A percentile compares a stretch with the other conserved stretches of the same genome.
phyloP scores from a whole-genome alignment of 1,140 invertebrate genomes.

The Neodiprion fabricii region DNA sequence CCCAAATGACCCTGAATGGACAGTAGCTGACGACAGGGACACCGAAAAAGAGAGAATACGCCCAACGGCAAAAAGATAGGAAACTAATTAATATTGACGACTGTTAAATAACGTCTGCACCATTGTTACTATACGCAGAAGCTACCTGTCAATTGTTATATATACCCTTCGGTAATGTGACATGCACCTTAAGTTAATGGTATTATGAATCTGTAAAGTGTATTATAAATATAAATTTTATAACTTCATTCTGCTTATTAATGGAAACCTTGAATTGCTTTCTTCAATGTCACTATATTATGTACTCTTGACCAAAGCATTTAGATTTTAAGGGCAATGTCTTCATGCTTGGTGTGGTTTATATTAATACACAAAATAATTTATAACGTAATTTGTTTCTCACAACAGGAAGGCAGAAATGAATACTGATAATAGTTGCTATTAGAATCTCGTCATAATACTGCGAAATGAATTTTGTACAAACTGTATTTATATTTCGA shows the following conservation, averaged over 20 bases:
- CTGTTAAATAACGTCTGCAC: constrained; percentile 32
- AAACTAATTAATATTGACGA: constrained; percentile 38
- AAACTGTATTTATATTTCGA: constrained; percentile 16
- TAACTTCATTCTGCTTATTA: constrained; percentile 52
- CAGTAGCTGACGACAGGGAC: constrained; percentile 59
- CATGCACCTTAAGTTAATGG: constrained; percentile 59
- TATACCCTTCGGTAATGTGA: constrained; percentile 56
- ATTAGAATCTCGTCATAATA: neutral
- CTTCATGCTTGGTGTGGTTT: constrained; percentile 9
- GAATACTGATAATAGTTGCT: neutral
- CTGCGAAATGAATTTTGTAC: constrained; percentile 8
- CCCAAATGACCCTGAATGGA: constrained; percentile 84
- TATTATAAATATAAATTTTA: constrained; percentile 65
- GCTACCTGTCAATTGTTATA: constrained; percentile 61
- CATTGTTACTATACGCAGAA: constrained; percentile 44
- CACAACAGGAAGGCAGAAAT: neutral
- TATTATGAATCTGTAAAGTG: constrained; percentile 63
- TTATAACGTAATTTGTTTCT: neutral
- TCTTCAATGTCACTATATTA: neutral
- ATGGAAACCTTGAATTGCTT: neutral
- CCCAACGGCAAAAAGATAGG: constrained; percentile 60
- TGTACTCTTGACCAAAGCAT: neutral
- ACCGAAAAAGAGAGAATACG: constrained; percentile 60
- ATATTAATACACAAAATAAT: neutral
- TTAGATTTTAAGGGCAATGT: neutral